Evolutionary conservation across 2,888 invertebrate species (phyloP).

Genomic region (Drosophila subsilvestris): DNA sequence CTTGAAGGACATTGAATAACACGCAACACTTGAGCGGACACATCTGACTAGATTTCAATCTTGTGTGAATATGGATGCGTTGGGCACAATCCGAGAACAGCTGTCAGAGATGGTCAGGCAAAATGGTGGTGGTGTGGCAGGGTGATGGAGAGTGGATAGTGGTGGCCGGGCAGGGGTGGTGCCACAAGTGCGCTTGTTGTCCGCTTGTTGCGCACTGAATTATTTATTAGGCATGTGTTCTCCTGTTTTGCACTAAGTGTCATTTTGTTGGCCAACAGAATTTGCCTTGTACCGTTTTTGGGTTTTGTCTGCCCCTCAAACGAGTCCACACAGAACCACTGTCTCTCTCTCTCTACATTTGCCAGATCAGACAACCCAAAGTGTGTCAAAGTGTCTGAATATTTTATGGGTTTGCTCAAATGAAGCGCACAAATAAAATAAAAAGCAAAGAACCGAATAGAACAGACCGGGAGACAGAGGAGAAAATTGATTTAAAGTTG

Average conservation of each 20-base stretch:
- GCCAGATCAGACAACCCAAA: constrained; percentile 40
- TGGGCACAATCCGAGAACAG: constrained; percentile 22
- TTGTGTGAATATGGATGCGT: constrained; percentile 57
- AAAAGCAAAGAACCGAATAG: constrained; percentile 6
- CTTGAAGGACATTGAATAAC: constrained; percentile 60
- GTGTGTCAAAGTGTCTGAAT: constrained; percentile 59
- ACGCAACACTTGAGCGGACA: constrained; percentile 64
- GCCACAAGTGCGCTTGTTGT: constrained; percentile 70
- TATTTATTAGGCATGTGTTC: constrained; percentile 78
- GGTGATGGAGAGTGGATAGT: constrained; percentile 9
- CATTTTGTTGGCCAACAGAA: constrained; percentile 58
- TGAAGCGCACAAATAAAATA: constrained; percentile 54
- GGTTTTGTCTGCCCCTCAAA: constrained; percentile 21
- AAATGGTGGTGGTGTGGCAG: constrained; percentile 14
- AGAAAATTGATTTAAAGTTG: constrained; percentile 55
- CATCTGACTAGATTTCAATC: constrained; percentile 74
- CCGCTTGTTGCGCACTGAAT: constrained; percentile 78
- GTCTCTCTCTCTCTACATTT: not conserved
- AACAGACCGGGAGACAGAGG: constrained; percentile 2
- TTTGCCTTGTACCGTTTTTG: constrained; percentile 40
- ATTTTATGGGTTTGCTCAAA: constrained; percentile 63
- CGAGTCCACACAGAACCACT: not conserved
- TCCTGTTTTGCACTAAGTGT: constrained; percentile 65
- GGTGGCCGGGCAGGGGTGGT: constrained; percentile 9
- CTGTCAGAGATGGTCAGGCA: constrained; percentile 17